Evolutionary conservation across 2,888 invertebrate species (phyloP).

Genomic region (Pyrocoelia pectoralis): DNA sequence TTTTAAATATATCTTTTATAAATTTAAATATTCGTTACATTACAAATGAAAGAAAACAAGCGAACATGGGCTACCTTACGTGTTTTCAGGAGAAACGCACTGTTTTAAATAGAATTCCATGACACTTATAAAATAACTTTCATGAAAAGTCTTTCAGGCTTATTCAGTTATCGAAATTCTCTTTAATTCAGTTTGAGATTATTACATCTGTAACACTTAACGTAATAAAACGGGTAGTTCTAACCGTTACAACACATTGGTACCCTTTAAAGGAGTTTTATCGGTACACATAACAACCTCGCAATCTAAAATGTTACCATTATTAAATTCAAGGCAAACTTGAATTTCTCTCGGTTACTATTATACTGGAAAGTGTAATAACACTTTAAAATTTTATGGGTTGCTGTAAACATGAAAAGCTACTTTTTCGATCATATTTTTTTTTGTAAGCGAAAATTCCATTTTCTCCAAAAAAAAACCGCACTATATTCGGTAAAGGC

Average conservation of each 20-base stretch:
- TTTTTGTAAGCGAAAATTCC: slow-evolving; percentile 5
- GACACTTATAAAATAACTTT: no score
- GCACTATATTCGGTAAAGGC: background rate
- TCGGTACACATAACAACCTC: background rate
- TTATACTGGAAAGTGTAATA: slow-evolving; percentile 3
- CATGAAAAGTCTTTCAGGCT: background rate
- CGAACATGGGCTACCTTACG: no score
- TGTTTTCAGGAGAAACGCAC: no score
- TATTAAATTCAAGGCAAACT: slow-evolving; percentile 6
- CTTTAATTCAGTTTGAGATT: background rate
- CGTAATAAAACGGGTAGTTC: background rate
- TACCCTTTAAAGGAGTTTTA: background rate
- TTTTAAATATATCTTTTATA: no score
- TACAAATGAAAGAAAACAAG: no score
- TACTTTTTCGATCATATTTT: slow-evolving; percentile 9
- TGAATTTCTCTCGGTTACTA: slow-evolving; percentile 6
- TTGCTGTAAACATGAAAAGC: slow-evolving; percentile 8
- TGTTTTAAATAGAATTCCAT: no score
- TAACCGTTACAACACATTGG: background rate
- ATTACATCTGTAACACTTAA: background rate
- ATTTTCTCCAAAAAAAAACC: background rate
- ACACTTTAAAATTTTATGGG: slow-evolving; percentile 10
- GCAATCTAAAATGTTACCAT: slow-evolving; percentile 9
- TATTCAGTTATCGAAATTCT: background rate
- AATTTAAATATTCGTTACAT: no score